Evolutionary conservation across 2,797 vertebrate genomes (phyloP).

Genomic region (Channallabes apus): DNA sequence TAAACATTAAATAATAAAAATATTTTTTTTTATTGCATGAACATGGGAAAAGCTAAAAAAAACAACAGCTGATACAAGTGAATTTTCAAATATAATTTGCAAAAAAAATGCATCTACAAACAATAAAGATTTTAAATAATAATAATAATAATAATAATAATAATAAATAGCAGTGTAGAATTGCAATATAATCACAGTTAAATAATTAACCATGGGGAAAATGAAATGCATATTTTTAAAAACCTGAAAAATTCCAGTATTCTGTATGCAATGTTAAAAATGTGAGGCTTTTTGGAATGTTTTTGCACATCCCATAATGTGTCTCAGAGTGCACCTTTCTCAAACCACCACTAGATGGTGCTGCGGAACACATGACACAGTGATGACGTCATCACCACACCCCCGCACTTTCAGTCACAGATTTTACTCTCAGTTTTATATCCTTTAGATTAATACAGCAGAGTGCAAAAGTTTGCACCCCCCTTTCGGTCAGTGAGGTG

Average conservation of each 20-base stretch:
- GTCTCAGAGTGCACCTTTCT: not conserved
- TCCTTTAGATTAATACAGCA: not conserved
- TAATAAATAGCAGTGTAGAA: not conserved
- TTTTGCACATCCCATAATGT: not conserved
- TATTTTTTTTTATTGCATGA: no score
- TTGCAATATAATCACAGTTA: not conserved
- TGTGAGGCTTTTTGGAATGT: no score
- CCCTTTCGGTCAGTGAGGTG: not conserved
- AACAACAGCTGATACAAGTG: not conserved
- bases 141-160: not conserved
- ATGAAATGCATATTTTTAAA: no score
- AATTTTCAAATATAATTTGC: not conserved
- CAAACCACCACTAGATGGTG: conserved; percentile 9
- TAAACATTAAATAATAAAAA: not conserved
- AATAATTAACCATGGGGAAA: not conserved
- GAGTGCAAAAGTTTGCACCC: not conserved
- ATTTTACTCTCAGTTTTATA: no score
- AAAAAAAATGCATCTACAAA: not conserved
- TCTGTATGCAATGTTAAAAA: no score
- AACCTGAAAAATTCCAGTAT: no score
- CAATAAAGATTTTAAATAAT: not conserved
- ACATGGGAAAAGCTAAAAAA: not conserved
- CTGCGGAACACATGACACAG: not conserved
- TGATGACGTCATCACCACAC: not conserved
- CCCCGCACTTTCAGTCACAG: not conserved